These are phyloP conservation scores for Carposina sasakii DNA, from an alignment of 1,140 invertebrate species.

Conservation along the genomic window DNA sequence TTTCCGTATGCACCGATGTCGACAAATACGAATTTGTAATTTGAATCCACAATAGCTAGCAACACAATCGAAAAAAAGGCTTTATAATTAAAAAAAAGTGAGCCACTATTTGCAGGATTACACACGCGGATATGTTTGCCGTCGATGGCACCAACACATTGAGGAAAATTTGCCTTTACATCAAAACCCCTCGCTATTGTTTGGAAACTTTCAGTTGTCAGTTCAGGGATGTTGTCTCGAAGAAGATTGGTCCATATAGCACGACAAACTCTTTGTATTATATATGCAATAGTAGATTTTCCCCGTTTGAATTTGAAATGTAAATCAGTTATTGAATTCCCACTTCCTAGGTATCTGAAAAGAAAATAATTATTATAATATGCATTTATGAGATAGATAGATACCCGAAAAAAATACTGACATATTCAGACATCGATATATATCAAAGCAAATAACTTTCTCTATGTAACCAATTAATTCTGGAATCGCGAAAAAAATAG, in stretches of 20 bases:
- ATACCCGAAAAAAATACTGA: slow-evolving; percentile 4
- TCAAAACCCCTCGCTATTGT: slow-evolving; percentile 4
- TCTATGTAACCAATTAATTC: slow-evolving; percentile 1
- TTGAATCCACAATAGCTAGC: slow-evolving; percentile 41
- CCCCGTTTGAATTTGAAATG: slow-evolving; percentile 9
- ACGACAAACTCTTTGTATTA: slow-evolving; percentile 7
- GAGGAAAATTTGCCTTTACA: slow-evolving; percentile 28
- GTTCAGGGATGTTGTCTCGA: slow-evolving; percentile 1
- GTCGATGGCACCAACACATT: slow-evolving; percentile 59
- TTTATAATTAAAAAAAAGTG: slow-evolving; percentile 11
- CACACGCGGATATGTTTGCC: slow-evolving; percentile 33
- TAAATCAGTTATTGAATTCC: slow-evolving; percentile 9
- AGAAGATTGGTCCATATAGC: slow-evolving; percentile 10
- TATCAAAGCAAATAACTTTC: slow-evolving; percentile 7
- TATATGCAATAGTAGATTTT: slow-evolving; percentile 9
- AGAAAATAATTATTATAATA: slow-evolving; percentile 9
- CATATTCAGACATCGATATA: slow-evolving; percentile 4
- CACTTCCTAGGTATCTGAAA: slow-evolving; percentile 9
- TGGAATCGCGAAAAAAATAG: neutral
- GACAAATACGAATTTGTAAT: slow-evolving; percentile 44
- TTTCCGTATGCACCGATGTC: slow-evolving; percentile 52
- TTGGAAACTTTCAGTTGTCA: slow-evolving; percentile 6
- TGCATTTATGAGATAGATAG: slow-evolving; percentile 9
- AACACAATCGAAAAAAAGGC: slow-evolving; percentile 6
- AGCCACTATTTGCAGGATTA: slow-evolving; percentile 9